Conservation (phyloP, 2,888 invertebrate genomes). For the Fragum fragum region DNA sequence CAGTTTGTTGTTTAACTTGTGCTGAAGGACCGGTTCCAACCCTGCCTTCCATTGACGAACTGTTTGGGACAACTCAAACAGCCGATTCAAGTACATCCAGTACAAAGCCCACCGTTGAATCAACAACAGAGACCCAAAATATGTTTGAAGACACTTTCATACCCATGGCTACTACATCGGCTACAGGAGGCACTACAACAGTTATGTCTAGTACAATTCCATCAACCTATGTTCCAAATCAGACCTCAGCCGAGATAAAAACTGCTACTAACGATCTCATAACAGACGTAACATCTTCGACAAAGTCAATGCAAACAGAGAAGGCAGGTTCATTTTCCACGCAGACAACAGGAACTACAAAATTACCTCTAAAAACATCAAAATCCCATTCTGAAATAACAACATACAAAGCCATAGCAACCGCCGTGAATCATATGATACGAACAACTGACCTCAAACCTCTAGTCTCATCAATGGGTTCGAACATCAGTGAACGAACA, state of each 20-base stretch:
- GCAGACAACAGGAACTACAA: not conserved
- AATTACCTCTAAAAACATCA: not conserved
- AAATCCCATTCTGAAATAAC: not conserved
- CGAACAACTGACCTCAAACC: not conserved
- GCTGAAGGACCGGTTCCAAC: constrained; percentile 53
- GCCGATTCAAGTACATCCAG: not conserved
- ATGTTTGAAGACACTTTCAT: no score
- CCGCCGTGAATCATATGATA: not conserved
- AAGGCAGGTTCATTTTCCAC: not conserved
- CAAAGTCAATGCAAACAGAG: not conserved
- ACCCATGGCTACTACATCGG: no score
- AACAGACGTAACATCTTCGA: not conserved
- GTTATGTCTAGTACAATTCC: no score
- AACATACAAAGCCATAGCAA: not conserved
- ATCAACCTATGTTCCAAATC: no score
- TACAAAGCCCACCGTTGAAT: not conserved
- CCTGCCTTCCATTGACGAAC: constrained; percentile 24
- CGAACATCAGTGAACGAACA: not conserved
- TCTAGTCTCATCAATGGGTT: not conserved
- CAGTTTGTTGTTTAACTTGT: constrained; percentile 57
- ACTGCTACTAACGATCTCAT: no score
- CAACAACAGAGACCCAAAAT: not conserved
- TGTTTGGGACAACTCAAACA: not conserved
- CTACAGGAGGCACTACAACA: no score
- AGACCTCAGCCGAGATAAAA: not conserved